Percentiles rank a stretch among this genome's conserved stretches.
Evolutionary conservation across 2,797 vertebrate genomes (phyloP).

Genomic region (Prionace glauca): DNA sequence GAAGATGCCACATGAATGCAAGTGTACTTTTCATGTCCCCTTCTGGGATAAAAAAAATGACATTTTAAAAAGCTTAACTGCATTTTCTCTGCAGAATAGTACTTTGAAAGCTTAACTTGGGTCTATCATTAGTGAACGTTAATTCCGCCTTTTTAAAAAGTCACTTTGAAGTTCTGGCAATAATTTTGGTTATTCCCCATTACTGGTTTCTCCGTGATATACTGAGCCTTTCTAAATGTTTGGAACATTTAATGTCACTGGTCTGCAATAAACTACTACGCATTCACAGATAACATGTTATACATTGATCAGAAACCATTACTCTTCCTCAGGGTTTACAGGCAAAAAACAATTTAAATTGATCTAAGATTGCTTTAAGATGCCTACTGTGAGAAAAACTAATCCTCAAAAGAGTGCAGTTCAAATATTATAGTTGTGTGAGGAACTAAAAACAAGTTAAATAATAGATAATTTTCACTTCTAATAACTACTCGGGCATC

Average conservation of each 20-base stretch:
- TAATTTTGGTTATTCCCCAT: not conserved
- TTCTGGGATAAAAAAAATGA: not conserved
- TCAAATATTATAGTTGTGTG: not conserved
- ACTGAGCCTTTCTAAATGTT: slow-evolving; percentile 15
- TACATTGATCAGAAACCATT: slow-evolving; percentile 12
- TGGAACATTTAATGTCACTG: not conserved
- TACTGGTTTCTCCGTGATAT: slow-evolving; percentile 8
- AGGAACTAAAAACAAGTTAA: not conserved
- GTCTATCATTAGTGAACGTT: not conserved
- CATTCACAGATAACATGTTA: slow-evolving; percentile 9
- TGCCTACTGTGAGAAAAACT: not conserved
- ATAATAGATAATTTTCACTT: not conserved
- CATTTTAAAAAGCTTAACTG: not conserved
- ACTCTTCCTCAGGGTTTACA: not conserved
- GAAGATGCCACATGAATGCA: not conserved
- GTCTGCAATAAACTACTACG: not conserved
- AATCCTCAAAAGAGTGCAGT: not conserved
- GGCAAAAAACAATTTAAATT: slow-evolving; percentile 18
- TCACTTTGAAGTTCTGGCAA: not conserved
- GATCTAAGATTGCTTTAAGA: not conserved
- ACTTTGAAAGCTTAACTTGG: not conserved
- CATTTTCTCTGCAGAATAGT: not conserved
- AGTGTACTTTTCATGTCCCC: not conserved
- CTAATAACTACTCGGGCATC: too few species aligned
- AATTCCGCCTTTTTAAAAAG: not conserved